Conservation (phyloP, 2,113 vertebrate species). For the Smithornis capensis region DNA sequence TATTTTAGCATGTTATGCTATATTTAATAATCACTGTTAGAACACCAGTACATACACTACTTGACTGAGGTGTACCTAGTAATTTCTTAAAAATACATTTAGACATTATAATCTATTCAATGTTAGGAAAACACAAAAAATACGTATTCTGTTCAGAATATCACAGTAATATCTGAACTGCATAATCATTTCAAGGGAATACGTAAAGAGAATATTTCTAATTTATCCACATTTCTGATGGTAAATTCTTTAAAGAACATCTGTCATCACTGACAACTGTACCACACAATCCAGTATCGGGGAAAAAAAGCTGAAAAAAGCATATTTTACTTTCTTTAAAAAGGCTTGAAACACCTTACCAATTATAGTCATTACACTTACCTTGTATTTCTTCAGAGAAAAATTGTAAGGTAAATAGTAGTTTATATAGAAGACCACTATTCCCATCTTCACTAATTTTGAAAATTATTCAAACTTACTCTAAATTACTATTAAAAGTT, state of each 20-base stretch:
- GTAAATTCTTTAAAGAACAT: not conserved
- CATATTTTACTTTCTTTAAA: not conserved
- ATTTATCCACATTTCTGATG: not conserved
- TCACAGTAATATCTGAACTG: not conserved
- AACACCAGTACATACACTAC: not conserved
- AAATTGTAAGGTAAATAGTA: not conserved
- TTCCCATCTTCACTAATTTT: not conserved
- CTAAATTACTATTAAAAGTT: not conserved
- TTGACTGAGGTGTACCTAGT: not conserved
- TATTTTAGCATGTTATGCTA: not conserved
- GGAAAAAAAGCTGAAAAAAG: not conserved
- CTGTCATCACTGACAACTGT: not conserved
- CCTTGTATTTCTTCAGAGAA: not conserved
- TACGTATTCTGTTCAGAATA: not conserved
- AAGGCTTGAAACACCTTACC: not conserved
- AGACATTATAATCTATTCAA: not conserved
- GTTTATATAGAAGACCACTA: not conserved
- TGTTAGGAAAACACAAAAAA: not conserved
- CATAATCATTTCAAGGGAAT: not conserved
- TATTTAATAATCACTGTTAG: not conserved
- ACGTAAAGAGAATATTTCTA: not conserved
- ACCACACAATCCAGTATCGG: not conserved
- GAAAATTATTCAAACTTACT: not conserved
- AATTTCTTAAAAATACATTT: not conserved
- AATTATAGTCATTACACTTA: not conserved